Percentiles rank a stretch among this genome's conserved stretches.
These are phyloP conservation scores for Corythornis vintsioides DNA, from an alignment of 2,113 vertebrate genomes.

Conservation along the genomic window DNA sequence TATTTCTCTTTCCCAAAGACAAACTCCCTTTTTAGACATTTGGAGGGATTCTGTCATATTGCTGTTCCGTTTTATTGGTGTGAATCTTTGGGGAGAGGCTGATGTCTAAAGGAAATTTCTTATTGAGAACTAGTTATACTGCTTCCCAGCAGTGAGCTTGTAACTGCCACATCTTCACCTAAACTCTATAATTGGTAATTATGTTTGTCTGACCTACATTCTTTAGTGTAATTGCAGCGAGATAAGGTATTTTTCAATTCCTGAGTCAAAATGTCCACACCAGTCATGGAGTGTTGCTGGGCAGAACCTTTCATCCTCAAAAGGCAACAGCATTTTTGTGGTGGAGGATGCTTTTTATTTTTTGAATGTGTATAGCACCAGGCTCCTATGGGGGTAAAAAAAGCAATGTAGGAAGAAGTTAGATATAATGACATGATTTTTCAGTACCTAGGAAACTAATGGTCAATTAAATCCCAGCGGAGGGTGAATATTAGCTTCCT, in stretches of 20 bases:
- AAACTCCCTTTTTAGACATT: not conserved
- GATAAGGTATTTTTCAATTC: slow-evolving; percentile 48
- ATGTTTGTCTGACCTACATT: slow-evolving; percentile 65
- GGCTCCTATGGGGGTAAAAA: slow-evolving; percentile 43
- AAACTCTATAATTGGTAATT: slow-evolving; percentile 60
- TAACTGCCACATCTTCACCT: slow-evolving; percentile 37
- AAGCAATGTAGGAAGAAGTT: slow-evolving; percentile 41
- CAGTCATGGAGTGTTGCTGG: slow-evolving; percentile 23
- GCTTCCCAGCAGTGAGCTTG: slow-evolving; percentile 44
- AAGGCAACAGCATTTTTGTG: slow-evolving; percentile 27
- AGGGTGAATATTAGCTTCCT: slow-evolving; percentile 49
- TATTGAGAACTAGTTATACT: slow-evolving; percentile 47
- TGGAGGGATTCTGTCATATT: slow-evolving; percentile 34
- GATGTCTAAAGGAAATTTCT: slow-evolving; percentile 59
- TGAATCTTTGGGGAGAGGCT: slow-evolving; percentile 51
- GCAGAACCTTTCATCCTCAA: slow-evolving; percentile 39
- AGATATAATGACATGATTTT: slow-evolving; percentile 65
- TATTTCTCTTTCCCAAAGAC: slow-evolving; percentile 3
- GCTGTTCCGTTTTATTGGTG: slow-evolving; percentile 47
- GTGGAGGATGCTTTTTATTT: not conserved
- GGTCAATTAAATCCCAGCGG: slow-evolving; percentile 63
- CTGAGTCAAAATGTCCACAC: slow-evolving; percentile 24
- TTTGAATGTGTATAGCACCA: not conserved
- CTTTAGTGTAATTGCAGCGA: slow-evolving; percentile 29
- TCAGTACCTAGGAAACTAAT: slow-evolving; percentile 67